phyloP scores from a whole-genome alignment of 2,797 vertebrate species.

The Caiman crocodilus region DNA sequence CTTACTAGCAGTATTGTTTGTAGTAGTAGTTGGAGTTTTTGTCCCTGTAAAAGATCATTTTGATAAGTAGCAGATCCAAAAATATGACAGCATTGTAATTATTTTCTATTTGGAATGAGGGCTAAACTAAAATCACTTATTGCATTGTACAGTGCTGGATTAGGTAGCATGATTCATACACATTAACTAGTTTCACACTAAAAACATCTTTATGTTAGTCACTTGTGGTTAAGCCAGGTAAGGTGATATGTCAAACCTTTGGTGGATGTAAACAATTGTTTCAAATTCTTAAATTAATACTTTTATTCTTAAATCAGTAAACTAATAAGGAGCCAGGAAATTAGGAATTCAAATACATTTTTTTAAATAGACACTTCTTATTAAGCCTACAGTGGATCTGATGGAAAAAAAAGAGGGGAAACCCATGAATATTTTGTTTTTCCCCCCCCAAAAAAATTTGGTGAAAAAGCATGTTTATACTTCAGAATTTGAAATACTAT shows the following conservation, averaged over 20 bases:
- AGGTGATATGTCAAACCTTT: not conserved
- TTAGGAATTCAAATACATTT: not conserved
- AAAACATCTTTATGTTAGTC: not conserved
- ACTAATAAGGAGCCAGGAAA: not conserved
- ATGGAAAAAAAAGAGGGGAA: conserved; percentile 23
- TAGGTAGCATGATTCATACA: not conserved
- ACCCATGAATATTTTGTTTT: conserved; percentile 9
- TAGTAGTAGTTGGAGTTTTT: conserved; percentile 65
- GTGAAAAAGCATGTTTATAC: conserved; percentile 36
- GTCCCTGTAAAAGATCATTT: not conserved
- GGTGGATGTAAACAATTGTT: not conserved
- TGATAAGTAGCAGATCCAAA: not conserved
- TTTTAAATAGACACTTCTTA: conserved; percentile 24
- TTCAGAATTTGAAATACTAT: conserved; percentile 42
- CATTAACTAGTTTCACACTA: not conserved
- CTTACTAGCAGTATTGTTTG: not conserved
- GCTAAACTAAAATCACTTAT: not conserved
- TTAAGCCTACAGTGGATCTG: not conserved
- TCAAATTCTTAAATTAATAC: conserved; percentile 4
- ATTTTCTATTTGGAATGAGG: not conserved
- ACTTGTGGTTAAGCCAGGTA: not conserved
- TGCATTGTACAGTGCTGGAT: not conserved
- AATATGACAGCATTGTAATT: not conserved
- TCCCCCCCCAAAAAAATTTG: conserved; percentile 18
- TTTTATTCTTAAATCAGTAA: conserved; percentile 9